These are phyloP conservation scores for Polymixis flavicincta DNA, from an alignment of 2,888 invertebrate species.

Conservation along the genomic window DNA sequence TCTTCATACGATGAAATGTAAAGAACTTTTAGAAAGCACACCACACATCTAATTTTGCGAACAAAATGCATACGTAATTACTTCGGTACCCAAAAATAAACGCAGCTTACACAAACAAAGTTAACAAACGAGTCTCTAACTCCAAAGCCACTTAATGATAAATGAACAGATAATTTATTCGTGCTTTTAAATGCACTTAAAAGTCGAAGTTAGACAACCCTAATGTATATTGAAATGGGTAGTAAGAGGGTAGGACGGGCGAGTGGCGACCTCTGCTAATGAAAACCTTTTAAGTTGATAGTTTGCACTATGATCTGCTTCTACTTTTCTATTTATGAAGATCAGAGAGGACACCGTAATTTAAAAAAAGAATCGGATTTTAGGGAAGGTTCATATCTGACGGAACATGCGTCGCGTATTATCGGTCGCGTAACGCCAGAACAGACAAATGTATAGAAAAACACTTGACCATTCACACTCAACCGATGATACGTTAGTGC, in stretches of 20 bases:
- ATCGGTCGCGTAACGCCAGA: too few relatives aligned
- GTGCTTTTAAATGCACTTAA: conserved; percentile 26
- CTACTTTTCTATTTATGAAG: neutral
- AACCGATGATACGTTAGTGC: too few relatives aligned
- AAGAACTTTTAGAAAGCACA: neutral
- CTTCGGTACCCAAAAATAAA: conserved; percentile 7
- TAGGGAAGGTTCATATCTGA: too few relatives aligned
- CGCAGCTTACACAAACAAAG: conserved; percentile 11
- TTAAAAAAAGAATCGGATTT: too few relatives aligned
- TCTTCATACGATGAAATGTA: neutral
- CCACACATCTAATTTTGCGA: neutral
- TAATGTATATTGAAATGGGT: conserved; percentile 51
- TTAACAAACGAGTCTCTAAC: conserved; percentile 13
- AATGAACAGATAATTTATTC: conserved; percentile 34
- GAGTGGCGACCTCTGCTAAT: conserved; percentile 28
- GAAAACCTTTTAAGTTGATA: conserved; percentile 54
- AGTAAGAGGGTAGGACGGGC: conserved; percentile 2
- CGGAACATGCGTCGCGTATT: too few relatives aligned
- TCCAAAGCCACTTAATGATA: conserved; percentile 36
- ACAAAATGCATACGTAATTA: conserved; percentile 1
- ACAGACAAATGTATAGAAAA: too few relatives aligned
- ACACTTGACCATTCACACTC: too few relatives aligned
- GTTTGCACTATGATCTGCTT: conserved; percentile 9
- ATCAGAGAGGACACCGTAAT: neutral
- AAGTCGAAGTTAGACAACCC: conserved; percentile 50